These are phyloP conservation scores for Dryobates pubescens DNA, from an alignment of 2,797 vertebrate genomes.

Conservation along the genomic window DNA sequence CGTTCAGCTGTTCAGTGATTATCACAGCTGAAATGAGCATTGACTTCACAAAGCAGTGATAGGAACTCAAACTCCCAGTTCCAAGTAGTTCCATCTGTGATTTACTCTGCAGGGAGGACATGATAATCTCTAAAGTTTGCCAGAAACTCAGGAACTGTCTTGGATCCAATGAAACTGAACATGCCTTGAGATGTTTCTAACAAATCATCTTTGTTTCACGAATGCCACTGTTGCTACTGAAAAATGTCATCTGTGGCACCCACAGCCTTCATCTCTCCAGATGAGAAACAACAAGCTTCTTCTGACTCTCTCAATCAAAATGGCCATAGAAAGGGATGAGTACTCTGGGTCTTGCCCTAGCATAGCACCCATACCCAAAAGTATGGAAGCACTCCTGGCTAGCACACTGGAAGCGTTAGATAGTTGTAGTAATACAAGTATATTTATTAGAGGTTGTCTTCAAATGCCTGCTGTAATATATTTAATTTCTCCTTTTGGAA, in stretches of 20 bases:
- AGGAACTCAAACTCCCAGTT: conserved; percentile 60
- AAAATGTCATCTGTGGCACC: neutral
- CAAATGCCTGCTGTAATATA: neutral
- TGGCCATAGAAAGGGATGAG: neutral
- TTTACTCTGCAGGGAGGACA: conserved; percentile 51
- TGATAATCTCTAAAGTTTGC: conserved; percentile 33
- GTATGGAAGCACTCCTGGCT: neutral
- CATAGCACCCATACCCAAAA: neutral
- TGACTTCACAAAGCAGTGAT: conserved; percentile 66
- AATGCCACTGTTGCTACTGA: neutral
- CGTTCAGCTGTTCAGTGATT: conserved; percentile 69
- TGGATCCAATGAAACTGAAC: neutral
- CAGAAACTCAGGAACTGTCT: conserved; percentile 44
- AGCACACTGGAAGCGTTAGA: neutral
- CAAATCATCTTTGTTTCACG: neutral
- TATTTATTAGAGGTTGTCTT: neutral
- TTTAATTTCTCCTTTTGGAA: neutral
- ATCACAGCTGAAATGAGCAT: conserved; percentile 70
- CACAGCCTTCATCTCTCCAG: neutral
- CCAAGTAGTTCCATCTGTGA: conserved; percentile 69
- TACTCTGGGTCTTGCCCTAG: neutral
- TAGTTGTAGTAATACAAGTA: neutral
- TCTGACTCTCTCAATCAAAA: neutral
- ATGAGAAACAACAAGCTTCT: neutral
- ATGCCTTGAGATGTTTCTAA: neutral